phyloP scores from a whole-genome alignment of 2,888 invertebrate genomes.

The Drosophila ustulata region DNA sequence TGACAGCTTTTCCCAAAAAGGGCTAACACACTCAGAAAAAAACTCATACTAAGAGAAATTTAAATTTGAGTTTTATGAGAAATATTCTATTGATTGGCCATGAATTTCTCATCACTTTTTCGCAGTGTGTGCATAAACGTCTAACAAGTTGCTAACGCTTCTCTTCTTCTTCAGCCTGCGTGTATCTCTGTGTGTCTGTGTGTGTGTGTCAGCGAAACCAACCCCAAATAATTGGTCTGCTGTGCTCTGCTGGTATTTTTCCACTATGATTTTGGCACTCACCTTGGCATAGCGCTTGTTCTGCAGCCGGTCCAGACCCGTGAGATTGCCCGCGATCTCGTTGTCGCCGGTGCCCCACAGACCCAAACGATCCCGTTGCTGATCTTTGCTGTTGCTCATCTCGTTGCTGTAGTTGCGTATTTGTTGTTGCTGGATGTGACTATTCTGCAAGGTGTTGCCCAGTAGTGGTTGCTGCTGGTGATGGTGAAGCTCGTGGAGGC shows the following conservation, averaged over 20 bases:
- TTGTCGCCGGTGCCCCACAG: constrained; percentile 82
- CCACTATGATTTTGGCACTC: constrained; percentile 61
- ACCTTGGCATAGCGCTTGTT: constrained; percentile 84
- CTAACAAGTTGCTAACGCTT: constrained; percentile 51
- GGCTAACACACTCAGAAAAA: constrained; percentile 5
- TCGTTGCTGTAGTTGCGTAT: constrained; percentile 47
- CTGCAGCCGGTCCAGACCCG: constrained; percentile 81
- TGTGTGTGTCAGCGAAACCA: constrained; percentile 37
- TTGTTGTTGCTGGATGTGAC: constrained; percentile 55
- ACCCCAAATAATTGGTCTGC: constrained; percentile 44
- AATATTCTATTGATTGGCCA: background rate
- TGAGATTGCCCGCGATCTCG: constrained; percentile 79
- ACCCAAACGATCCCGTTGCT: constrained; percentile 81
- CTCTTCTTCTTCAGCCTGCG: constrained; percentile 5
- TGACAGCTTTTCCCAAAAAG: constrained; percentile 13
- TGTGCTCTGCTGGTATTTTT: constrained; percentile 66
- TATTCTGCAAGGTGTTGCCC: constrained; percentile 5
- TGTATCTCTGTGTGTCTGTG: constrained; percentile 14
- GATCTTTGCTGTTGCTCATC: constrained; percentile 39
- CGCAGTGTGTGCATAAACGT: constrained; percentile 25
- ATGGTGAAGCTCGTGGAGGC: constrained; percentile 53
- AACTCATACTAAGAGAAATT: no score
- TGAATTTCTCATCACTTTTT: background rate
- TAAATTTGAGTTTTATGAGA: background rate
- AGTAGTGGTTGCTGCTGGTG: constrained; percentile 37